Evolutionary conservation across 2,113 vertebrate genomes (phyloP), one percentile per base, ranked within the genome.

Genomic region (Limnothrissa miodon): DNA sequence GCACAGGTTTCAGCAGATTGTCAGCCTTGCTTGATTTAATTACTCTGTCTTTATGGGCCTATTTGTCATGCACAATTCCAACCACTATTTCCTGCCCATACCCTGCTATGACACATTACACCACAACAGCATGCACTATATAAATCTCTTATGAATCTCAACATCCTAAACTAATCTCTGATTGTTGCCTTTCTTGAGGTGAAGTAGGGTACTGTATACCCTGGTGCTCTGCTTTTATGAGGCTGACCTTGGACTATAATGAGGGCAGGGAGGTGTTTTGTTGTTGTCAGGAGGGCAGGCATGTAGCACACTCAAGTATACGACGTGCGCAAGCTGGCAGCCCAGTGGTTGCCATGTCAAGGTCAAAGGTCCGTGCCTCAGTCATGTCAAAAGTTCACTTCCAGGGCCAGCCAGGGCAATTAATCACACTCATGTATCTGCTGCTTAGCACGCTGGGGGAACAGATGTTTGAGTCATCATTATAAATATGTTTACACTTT

Each of bases 201-300:
- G 1, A 74, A 11, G 33, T 23, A 25, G 8, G 29, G n/a, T n/a
- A n/a, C n/a, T n/a, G n/a, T 2, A 74, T 15, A 29, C 66, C 66
- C 66, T 36, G 29, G 33, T 15, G 19, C 29, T 11, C 66, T 3
- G 66, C 25, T 74, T 33, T 36, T 13, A 39, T 74, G 1, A 15
- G 33, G 4, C 2, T 13, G 45, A 78, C 81, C 80, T 45, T 42
- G 29, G 42, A 74, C 79, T 33, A 46, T 82, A 79, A 80, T 82
- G 23, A 19, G 84, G 81, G 81, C 78, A 85, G 78, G 80, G 33
- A 82, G 78, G 81, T 82, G 78, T 51, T 85, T 85, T 79, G 78
- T 53, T 62, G 29, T 62, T 78, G 82, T 80, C 78, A 82, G 45
- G 66, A 51, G 36, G 66, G 66, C 39, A n/a, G 66, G 45, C 45